Conservation (phyloP, 2,888 invertebrate species). For the Prosopocoilus inquinatus region DNA sequence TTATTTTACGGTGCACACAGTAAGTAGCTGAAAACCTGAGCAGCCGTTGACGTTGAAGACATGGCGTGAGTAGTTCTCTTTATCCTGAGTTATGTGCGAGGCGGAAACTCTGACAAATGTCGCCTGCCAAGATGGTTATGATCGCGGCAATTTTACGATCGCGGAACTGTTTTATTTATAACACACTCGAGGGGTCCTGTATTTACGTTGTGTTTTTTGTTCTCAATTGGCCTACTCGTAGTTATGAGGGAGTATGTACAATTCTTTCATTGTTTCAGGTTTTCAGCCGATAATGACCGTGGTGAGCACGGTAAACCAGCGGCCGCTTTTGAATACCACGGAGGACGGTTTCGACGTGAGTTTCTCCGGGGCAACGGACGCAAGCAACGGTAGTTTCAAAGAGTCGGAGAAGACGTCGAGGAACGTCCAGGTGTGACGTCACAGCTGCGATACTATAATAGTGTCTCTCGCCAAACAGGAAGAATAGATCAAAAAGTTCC, state of each 20-base stretch:
- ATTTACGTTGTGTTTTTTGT: no score
- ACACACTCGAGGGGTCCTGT: no score
- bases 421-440: constrained; percentile 65
- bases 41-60: constrained; percentile 16
- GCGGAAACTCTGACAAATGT: constrained; percentile 32
- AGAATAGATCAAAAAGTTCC: constrained; percentile 47
- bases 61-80: constrained; percentile 21
- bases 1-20: constrained; percentile 9
- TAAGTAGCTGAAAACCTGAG: constrained; percentile 4
- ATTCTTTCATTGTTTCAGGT: constrained; percentile 41
- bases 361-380: constrained; percentile 38
- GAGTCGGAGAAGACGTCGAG: constrained; percentile 43
- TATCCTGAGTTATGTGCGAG: constrained; percentile 25
- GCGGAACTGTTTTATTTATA: constrained; percentile 18
- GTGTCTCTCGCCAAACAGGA: constrained; percentile 54
- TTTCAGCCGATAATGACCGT: constrained; percentile 61
- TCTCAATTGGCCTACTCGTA: no score
- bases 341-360: constrained; percentile 37
- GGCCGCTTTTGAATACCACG: constrained; percentile 28
- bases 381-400: constrained; percentile 35
- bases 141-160: constrained; percentile 28
- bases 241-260: no score
- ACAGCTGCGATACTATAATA: constrained; percentile 60
- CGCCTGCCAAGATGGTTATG: constrained; percentile 29
- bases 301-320: constrained; percentile 52